These are phyloP conservation scores for Musca vetustissima DNA, from an alignment of 1,140 invertebrate genomes.

Conservation along the genomic window DNA sequence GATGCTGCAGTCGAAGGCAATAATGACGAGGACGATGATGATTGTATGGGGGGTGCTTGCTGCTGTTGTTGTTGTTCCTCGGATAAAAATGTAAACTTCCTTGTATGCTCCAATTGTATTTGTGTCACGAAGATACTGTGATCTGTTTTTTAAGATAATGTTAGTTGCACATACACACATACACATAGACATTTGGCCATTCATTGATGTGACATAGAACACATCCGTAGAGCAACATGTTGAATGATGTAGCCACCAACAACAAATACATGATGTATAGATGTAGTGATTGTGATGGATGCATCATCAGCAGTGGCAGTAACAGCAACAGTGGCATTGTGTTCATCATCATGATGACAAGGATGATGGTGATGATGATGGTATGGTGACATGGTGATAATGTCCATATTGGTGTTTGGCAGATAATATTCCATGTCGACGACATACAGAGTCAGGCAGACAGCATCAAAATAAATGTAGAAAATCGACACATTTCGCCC, in stretches of 20 bases:
- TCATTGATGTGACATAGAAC: not conserved
- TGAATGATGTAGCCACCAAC: slow-evolving; percentile 6
- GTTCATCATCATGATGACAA: too few species aligned
- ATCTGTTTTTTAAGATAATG: slow-evolving; percentile 33
- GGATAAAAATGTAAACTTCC: slow-evolving; percentile 45
- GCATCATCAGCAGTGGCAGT: not conserved
- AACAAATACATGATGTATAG: not conserved
- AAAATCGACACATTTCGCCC: too few species aligned
- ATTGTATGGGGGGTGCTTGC: not conserved
- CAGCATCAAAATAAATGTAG: not conserved
- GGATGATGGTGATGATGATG: too few species aligned
- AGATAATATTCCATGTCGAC: too few species aligned
- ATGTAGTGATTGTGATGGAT: slow-evolving; percentile 1
- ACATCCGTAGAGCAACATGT: slow-evolving; percentile 1
- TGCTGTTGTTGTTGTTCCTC: slow-evolving; percentile 28
- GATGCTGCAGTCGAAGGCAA: not conserved
- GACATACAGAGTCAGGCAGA: not conserved
- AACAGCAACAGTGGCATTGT: too few species aligned
- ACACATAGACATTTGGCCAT: not conserved
- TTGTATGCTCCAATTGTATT: slow-evolving; percentile 50
- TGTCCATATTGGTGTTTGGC: too few species aligned
- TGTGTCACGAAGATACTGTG: slow-evolving; percentile 51
- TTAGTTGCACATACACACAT: not conserved
- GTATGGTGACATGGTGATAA: too few species aligned
- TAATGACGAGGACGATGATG: not conserved